These are phyloP conservation scores for Tachysurus fulvidraco DNA, from an alignment of 2,113 vertebrate species.

Conservation along the genomic window DNA sequence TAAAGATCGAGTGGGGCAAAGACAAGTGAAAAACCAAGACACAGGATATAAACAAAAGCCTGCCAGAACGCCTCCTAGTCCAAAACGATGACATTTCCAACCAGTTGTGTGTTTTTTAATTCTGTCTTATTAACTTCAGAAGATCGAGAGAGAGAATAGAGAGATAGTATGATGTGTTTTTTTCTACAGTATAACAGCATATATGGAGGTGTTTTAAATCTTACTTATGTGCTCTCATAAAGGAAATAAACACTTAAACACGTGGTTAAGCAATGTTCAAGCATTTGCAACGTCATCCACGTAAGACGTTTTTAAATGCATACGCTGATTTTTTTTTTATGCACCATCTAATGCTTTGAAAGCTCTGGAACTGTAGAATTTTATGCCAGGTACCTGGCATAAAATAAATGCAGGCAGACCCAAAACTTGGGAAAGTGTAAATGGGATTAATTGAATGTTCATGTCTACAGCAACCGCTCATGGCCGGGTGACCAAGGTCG, in stretches of 20 bases:
- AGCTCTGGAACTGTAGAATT: background rate
- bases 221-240: background rate
- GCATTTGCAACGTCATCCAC: background rate
- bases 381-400: too few species aligned
- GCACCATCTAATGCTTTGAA: background rate
- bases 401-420: background rate
- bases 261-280: too few species aligned
- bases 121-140: background rate
- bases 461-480: background rate
- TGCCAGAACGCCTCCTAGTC: too few species aligned
- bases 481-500: background rate
- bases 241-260: background rate
- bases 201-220: background rate
- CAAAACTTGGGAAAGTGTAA: background rate
- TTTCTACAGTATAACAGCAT: background rate
- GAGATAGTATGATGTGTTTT: too few species aligned
- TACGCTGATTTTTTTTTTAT: background rate
- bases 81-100: too few species aligned
- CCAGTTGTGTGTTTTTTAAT: background rate
- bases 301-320: background rate
- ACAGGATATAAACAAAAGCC: too few species aligned
- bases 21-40: too few species aligned
- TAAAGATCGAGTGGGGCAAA: too few species aligned
- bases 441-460: background rate
- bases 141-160: background rate